Conservation (phyloP, 53 echinoderm and acorn worm species). For the Holothuria leucospilota region DNA sequence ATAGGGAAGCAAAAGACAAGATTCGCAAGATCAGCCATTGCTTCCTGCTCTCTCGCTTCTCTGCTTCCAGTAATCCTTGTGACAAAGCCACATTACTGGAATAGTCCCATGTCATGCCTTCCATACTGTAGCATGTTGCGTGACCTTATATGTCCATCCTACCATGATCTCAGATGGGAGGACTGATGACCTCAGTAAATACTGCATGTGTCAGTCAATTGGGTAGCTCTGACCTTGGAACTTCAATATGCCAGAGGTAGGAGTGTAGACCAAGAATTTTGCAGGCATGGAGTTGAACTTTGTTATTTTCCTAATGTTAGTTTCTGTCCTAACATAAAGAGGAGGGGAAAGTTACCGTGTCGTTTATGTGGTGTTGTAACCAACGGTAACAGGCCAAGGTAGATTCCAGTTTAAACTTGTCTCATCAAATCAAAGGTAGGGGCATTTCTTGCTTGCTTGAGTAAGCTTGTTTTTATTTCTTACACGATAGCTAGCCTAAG, state of each 20-base stretch:
- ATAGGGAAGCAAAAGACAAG: too few relatives aligned
- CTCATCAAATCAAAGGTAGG: constrained; percentile 42
- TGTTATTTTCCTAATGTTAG: constrained; percentile 45
- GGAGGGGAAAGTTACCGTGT: neutral
- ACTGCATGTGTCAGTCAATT: constrained; percentile 37
- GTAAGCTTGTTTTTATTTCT: constrained; percentile 27
- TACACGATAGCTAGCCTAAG: constrained; percentile 28
- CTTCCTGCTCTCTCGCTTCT: too few relatives aligned
- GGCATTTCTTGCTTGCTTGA: constrained; percentile 14
- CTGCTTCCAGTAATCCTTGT: too few relatives aligned
- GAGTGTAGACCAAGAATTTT: constrained; percentile 3
- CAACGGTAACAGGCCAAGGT: constrained; percentile 33
- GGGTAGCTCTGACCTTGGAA: constrained; percentile 31
- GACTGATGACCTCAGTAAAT: constrained; percentile 1
- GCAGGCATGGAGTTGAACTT: constrained; percentile 32
- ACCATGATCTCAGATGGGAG: neutral
- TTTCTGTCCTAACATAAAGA: constrained; percentile 26
- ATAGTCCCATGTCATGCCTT: neutral
- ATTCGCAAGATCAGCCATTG: too few relatives aligned
- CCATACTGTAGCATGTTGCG: constrained; percentile 10
- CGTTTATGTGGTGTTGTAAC: constrained; percentile 43
- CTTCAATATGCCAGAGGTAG: neutral
- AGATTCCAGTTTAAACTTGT: neutral
- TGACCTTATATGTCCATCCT: constrained; percentile 37
- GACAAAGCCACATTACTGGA: too few relatives aligned